Percentiles rank a stretch among this genome's conserved stretches.
phyloP scores from a whole-genome alignment of 2,888 invertebrate genomes.

The Acanthoscelides obtectus region DNA sequence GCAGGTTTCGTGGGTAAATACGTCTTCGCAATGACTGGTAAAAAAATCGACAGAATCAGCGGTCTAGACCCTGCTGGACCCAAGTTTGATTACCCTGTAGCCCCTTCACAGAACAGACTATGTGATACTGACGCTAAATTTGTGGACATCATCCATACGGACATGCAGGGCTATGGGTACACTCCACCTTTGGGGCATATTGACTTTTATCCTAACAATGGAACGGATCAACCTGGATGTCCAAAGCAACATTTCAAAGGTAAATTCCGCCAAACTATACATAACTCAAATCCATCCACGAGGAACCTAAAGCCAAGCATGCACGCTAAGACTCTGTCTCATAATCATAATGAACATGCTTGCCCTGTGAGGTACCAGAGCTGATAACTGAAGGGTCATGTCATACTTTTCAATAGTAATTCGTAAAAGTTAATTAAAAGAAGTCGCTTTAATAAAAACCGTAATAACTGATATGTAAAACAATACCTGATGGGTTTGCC shows the following conservation, averaged over 20 bases:
- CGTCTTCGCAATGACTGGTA: slow-evolving; percentile 23
- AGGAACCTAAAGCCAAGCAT: too few species aligned
- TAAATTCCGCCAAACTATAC: too few species aligned
- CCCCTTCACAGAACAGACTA: slow-evolving; percentile 50
- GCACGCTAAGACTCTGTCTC: too few species aligned
- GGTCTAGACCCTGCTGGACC: slow-evolving; percentile 49
- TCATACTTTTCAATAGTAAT: too few species aligned
- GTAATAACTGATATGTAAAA: too few species aligned
- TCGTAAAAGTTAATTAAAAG: too few species aligned
- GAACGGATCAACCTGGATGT: slow-evolving; percentile 66
- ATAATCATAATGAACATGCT: too few species aligned
- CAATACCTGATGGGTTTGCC: too few species aligned
- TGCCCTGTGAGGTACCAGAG: too few species aligned
- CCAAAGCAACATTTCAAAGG: slow-evolving; percentile 8
- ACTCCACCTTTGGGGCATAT: slow-evolving; percentile 59
- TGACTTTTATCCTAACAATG: slow-evolving; percentile 73
- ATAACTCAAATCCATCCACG: too few species aligned
- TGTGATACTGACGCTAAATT: slow-evolving; percentile 65
- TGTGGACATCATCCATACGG: slow-evolving; percentile 71
- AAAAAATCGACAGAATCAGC: slow-evolving; percentile 46
- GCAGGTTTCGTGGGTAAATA: slow-evolving; percentile 32
- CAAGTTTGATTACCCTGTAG: slow-evolving; percentile 31
- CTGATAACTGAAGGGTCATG: too few species aligned
- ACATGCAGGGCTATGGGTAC: slow-evolving; percentile 61
- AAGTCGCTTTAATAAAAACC: too few species aligned